Conservation (phyloP, 37 sponge, comb jelly and placozoan species). For the Beroe forskalii region DNA sequence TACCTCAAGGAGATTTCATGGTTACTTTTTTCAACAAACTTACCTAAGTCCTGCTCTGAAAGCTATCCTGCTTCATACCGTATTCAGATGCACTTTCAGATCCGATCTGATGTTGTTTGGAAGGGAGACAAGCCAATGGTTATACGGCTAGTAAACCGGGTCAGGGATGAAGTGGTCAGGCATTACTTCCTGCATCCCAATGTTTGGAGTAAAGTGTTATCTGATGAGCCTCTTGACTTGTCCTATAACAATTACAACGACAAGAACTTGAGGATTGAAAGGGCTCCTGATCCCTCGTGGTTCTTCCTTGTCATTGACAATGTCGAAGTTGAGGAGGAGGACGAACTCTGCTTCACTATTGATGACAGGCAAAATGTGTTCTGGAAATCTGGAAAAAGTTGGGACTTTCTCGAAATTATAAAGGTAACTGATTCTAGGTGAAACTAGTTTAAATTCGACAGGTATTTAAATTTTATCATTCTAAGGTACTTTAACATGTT, state of each 20-base stretch:
- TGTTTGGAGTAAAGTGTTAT: not conserved
- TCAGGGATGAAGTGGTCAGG: not conserved
- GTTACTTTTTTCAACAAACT: constrained; percentile 10
- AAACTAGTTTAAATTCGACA: too few species aligned
- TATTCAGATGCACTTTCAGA: constrained; percentile 5
- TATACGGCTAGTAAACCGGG: not conserved
- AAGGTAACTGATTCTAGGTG: not conserved
- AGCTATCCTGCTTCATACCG: constrained; percentile 18
- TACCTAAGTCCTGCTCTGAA: not conserved
- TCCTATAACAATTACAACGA: constrained; percentile 44
- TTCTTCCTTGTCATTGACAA: constrained; percentile 53
- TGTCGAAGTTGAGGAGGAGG: not conserved
- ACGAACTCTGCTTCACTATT: constrained; percentile 28
- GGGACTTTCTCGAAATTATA: constrained; percentile 45
- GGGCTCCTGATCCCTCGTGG: not conserved
- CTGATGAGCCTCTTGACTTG: not conserved
- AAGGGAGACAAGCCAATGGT: constrained; percentile 62
- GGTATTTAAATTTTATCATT: too few species aligned
- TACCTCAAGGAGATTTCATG: constrained; percentile 45
- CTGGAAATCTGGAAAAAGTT: constrained; percentile 47
- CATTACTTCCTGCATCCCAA: constrained; percentile 32
- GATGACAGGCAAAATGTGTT: constrained; percentile 60
- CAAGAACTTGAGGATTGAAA: constrained; percentile 7
- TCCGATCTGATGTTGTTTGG: constrained; percentile 22
- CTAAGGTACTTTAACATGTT: too few species aligned